A percentile compares a stretch with the other conserved stretches of the same genome.
These are phyloP conservation scores for Mastomys coucha DNA, from an alignment of 2,113 vertebrate species.

Conservation along the genomic window DNA sequence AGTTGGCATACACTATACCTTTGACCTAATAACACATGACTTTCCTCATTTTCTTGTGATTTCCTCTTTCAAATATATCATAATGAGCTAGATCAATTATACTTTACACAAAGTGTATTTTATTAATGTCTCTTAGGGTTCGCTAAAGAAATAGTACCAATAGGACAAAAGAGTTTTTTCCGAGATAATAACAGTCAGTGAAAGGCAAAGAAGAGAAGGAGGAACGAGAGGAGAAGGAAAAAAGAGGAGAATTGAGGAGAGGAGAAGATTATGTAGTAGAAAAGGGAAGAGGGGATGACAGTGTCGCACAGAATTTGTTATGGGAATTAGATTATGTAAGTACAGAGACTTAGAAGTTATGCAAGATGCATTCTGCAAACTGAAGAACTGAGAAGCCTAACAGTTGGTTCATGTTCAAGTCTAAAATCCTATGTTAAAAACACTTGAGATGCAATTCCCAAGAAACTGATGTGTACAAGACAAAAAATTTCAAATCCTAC, in stretches of 20 bases:
- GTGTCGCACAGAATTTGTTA: background rate
- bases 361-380: no score
- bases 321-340: background rate
- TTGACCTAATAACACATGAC: background rate
- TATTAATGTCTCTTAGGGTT: background rate
- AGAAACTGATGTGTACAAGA: background rate
- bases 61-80: background rate
- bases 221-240: background rate
- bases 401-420: background rate
- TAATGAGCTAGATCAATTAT: background rate
- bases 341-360: background rate
- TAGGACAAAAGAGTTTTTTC: no score
- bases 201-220: background rate
- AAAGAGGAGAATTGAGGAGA: background rate
- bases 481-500: background rate
- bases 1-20: fast-evolving
- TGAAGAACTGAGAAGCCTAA: background rate
- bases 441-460: background rate
- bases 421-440: background rate
- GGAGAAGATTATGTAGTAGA: background rate
- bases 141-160: background rate
- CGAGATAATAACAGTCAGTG: background rate
- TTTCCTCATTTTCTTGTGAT: background rate
- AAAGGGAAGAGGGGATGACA: background rate
- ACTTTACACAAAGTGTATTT: background rate